Base-by-base conservation (phyloP, 1,140 invertebrate genomes). In the Bradynema listronoti region DNA sequence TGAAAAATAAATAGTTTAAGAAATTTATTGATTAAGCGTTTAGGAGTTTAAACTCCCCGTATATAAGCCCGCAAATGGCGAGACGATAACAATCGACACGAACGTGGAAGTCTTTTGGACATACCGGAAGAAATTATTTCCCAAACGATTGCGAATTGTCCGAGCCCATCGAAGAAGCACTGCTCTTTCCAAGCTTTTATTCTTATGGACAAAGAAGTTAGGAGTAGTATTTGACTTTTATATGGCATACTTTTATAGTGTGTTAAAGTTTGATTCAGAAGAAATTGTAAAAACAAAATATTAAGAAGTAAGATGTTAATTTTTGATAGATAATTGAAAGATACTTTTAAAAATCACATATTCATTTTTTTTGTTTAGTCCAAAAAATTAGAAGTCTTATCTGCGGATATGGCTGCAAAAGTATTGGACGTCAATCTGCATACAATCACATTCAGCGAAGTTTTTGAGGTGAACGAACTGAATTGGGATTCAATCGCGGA, bases 21-120 rank as follows among this genome's bases (percentile, higher is more conserved):
- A 3, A 24, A 50, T 5, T n/a, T 3, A 32, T 50, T 50, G 16
- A 30, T 25, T 4, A 3, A 3, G 6, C 27, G 42, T 50, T 32
- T 27, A 75, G 58, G 61, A 75, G 50, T 77, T 77, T 51, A 52
- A 64, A 5, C 14, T 75, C 39, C 60, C 57, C 1, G 73, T 75
- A 1, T 75, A 54, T 50, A 75, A 73, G 49, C 73, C 73, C n/a
- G 72, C 75, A 7, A 75, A 75, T 55, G 73, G 73, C 7, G 73
- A 75, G 52, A 69, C 66, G 6, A 54, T 75, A 4, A 22, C 45
- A 16, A 67, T 75, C 30, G 22, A 7, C 22, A 55, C 56, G 29
- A 25, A 39, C n/a, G 24, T 36, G 4, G 19, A 39, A 3, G 43
- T 75, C 22, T 53, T 56, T 24, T 73, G 3, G 53, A 72, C 16